Evolutionary conservation across 2,797 vertebrate species (phyloP).

Genomic region (Darevskia mixta): DNA sequence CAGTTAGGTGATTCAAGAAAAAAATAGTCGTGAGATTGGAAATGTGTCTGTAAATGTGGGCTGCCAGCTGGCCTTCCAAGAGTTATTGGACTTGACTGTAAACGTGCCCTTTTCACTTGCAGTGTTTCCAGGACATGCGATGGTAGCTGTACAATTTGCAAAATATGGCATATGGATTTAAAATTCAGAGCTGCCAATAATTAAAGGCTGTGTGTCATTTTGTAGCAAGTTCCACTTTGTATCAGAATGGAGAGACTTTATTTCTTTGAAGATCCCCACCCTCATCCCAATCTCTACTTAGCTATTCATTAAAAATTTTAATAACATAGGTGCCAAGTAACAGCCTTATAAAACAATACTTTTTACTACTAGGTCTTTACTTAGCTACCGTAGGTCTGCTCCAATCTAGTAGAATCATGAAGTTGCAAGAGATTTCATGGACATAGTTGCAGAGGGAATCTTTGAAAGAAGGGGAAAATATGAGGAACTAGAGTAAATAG

Average conservation of each 20-base stretch:
- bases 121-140: not conserved
- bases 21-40: slow-evolving; percentile 25
- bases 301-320: slow-evolving; percentile 2
- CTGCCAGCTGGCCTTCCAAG: slow-evolving; percentile 36
- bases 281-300: not conserved
- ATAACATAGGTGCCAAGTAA: not conserved
- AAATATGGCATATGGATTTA: slow-evolving; percentile 27
- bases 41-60: slow-evolving; percentile 22
- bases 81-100: slow-evolving; percentile 39
- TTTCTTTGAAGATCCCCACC: not conserved
- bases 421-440: not conserved
- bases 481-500: not conserved
- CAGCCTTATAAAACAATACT: not conserved
- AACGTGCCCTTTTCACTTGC: slow-evolving; percentile 39
- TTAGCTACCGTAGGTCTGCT: not conserved
- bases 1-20: slow-evolving; percentile 15
- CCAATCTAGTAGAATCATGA: not conserved
- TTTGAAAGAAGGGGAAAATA: not conserved
- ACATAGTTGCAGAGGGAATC: not conserved
- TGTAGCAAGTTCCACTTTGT: not conserved
- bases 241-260: not conserved
- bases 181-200: slow-evolving; percentile 20
- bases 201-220: slow-evolving; percentile 19
- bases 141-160: slow-evolving; percentile 8
- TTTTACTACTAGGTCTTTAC: not conserved